These are phyloP conservation scores for Scaptomyza montana DNA, from an alignment of 1,140 invertebrate genomes.

Conservation along the genomic window DNA sequence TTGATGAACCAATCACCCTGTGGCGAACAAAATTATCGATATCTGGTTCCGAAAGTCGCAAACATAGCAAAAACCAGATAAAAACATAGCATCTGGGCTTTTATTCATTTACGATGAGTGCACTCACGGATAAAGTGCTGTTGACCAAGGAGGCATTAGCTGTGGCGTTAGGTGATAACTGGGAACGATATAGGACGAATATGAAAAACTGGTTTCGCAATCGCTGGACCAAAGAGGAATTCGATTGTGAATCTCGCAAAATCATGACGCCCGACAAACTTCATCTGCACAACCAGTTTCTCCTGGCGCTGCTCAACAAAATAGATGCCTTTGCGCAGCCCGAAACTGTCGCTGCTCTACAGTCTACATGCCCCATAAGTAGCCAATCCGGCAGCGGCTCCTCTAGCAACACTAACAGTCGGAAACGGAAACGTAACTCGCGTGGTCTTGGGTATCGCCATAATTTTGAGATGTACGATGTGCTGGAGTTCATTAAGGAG, in stretches of 20 bases:
- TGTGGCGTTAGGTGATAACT: conserved; percentile 87
- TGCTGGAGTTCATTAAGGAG: conserved; percentile 85
- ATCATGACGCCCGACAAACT: conserved; percentile 89
- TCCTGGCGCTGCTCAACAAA: conserved; percentile 91
- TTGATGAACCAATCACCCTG: not conserved
- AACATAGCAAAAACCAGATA: not conserved
- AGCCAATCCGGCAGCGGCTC: conserved; percentile 76
- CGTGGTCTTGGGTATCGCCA: conserved; percentile 87
- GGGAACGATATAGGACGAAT: conserved; percentile 87
- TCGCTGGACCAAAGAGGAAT: conserved; percentile 91
- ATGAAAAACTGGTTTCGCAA: conserved; percentile 90
- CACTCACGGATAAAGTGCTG: conserved; percentile 68
- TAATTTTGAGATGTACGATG: conserved; percentile 87
- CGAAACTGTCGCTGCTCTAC: conserved; percentile 59
- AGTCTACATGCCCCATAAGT: conserved; percentile 54
- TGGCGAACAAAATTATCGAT: conserved; percentile 4
- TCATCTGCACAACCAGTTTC: conserved; percentile 92
- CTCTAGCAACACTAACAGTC: conserved; percentile 83
- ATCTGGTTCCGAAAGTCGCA: not conserved
- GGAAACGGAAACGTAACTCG: conserved; percentile 85
- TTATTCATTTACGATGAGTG: conserved; percentile 49
- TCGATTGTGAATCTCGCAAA: conserved; percentile 89
- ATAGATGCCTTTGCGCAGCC: conserved; percentile 87
- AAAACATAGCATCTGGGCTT: not conserved
- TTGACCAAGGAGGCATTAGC: conserved; percentile 86